Base-by-base conservation (phyloP, 2,113 vertebrate genomes). In the Saccopteryx leptura region DNA sequence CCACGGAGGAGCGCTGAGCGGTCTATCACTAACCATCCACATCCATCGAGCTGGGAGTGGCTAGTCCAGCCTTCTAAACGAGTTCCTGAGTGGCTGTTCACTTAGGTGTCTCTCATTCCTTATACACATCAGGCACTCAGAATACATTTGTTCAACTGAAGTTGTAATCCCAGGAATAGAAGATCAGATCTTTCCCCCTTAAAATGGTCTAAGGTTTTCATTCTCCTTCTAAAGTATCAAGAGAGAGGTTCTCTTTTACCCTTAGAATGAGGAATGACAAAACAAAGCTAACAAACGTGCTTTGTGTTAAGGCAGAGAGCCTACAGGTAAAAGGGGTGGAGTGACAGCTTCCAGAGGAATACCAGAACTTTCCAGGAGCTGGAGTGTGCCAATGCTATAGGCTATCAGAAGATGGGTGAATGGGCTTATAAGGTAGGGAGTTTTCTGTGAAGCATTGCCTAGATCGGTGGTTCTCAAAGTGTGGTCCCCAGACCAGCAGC, bases 241-340 rank as follows among this genome's bases (percentile, higher is more conserved):
- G 68, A 91, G 9, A 71, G 31, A 86, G 23, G 8, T 52, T 81
- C 7, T 84, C 50, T 75, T 94, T 89, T 80, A 78, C 46, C 18
- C 84, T 91, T 81, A 90, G 58, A 91, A 82, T 7, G 39, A 18
- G 72, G 75, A 88, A 72, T 94, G 74, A 91, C 58, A 92, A 79
- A 90, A 50, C n/a, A 92, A 92, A 95, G 63, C 61, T 69, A 93
- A 95, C 89, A 90, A 81, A 95, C 92, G 46, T 68, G 46, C 4
- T 85, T 93, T 94, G 76, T 93, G 58, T 78, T 80, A 72, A 88
- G 88, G 33, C 50, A 74, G 96, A 94, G 54, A 88, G 21, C n/a
- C 46, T n/a, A 12, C 39, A 19, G 31, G 7, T 74, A 13, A 78
- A 81, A 88, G 31, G 31, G 9, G 14, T 31, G 72, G 54, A 15